Base-by-base conservation (phyloP, 2,888 invertebrate genomes). In the Drosophila aldrichi region DNA sequence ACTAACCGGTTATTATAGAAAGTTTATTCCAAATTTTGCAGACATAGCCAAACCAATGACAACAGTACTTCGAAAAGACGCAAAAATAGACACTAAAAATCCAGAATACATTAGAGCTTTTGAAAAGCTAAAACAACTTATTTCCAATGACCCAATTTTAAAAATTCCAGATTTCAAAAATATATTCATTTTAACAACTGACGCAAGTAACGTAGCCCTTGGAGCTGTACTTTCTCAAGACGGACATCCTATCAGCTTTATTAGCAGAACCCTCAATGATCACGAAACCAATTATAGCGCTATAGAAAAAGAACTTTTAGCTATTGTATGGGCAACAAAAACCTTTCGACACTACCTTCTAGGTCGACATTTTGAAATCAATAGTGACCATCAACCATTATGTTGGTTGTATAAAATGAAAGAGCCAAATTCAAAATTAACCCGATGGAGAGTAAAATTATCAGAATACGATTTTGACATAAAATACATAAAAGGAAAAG, bases 31-130 rank as follows among this genome's bases (percentile, higher is more conserved):
- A 41, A 41, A 18, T 41, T 40, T n/a, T 18, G 41, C 41, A 41
- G 18, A 41, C 41, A 18, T 41, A 41, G 41, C 41, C 41, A 41
- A 41, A 8, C 41, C 41, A 18, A 41, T 41, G 41, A 41, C 41
- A 41, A 9, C 41, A 41, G 41, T 41, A 41, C 41, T 40, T 18
- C 2, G 3, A 18, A 40, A 40, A 40, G 40, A 18, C 9, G 18
- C 3, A n/a, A 40, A 40, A 40, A 40, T 40, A 40, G n/a, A 40
- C 10, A 40, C 9, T 40, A 40, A 40, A 40, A 41, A 41, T 41
- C n/a, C 40, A 41, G 40, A 41, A 41, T 41, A 41, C 9, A 41
- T 18, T 8, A 18, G 7, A 9, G 40, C n/a, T 41, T 41, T 41
- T 18, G 40, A 41, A n/a, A 41, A 41, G 18, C 4, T 41, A 18